phyloP scores from a whole-genome alignment of 2,888 invertebrate genomes.

The Anticlea derivata region DNA sequence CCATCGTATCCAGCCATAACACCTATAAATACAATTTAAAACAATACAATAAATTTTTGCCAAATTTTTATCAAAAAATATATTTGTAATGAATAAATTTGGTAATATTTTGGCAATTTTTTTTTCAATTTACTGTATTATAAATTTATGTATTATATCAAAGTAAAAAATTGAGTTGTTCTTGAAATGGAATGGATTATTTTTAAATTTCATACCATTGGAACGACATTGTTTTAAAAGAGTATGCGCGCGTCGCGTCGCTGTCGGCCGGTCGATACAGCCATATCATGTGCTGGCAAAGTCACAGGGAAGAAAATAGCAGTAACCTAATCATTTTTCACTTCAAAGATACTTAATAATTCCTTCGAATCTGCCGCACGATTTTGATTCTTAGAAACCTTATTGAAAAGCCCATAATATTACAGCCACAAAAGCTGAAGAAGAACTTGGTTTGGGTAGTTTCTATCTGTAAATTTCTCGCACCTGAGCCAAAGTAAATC shows the following conservation, averaged over 20 bases:
- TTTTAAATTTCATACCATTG: conserved; percentile 25
- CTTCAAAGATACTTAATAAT: conserved; percentile 3
- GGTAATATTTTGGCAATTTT: too few relatives aligned
- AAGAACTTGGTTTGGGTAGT: not conserved
- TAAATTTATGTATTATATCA: too few relatives aligned
- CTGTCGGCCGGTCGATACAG: conserved; percentile 72
- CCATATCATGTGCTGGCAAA: conserved; percentile 59
- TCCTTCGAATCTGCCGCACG: not conserved
- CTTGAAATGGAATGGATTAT: conserved; percentile 19
- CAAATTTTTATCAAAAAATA: too few relatives aligned
- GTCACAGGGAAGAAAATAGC: conserved; percentile 13
- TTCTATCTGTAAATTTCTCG: not conserved
- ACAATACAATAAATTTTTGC: not conserved
- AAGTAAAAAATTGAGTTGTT: too few relatives aligned
- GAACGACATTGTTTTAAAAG: conserved; percentile 51
- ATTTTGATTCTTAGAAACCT: conserved; percentile 6
- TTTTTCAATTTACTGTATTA: too few relatives aligned
- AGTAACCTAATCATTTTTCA: not conserved
- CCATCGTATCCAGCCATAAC: not conserved
- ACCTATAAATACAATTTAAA: not conserved
- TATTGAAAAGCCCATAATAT: too few relatives aligned
- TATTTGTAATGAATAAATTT: too few relatives aligned
- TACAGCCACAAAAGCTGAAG: too few relatives aligned
- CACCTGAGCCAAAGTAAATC: not conserved
- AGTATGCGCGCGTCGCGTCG: conserved; percentile 80